Percentiles rank a stretch among this genome's conserved stretches.
phyloP scores from a whole-genome alignment of 2,797 vertebrate genomes.

The Xerus rutilus region DNA sequence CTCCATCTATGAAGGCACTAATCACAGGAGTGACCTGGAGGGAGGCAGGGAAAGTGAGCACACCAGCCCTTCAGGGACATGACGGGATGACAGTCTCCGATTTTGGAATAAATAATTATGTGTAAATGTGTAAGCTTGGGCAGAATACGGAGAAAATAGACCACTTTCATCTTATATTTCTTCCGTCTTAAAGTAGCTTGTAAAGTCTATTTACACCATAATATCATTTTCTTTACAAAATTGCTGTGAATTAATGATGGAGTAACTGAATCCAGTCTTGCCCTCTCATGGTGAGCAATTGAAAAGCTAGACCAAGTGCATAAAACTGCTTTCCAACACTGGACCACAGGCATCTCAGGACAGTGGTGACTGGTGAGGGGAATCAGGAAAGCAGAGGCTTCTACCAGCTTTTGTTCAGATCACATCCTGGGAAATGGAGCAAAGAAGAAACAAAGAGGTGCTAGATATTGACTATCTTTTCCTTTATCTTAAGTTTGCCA shows the following conservation, averaged over 20 bases:
- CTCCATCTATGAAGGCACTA: too few relatives aligned
- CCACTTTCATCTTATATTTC: not conserved
- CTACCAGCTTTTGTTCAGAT: too few relatives aligned
- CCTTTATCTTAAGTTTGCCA: too few relatives aligned
- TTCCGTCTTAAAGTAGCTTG: not conserved
- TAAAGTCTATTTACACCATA: not conserved
- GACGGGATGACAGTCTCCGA: too few relatives aligned
- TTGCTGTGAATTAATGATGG: not conserved
- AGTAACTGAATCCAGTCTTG: not conserved
- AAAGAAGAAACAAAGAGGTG: not conserved
- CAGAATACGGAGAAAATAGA: not conserved
- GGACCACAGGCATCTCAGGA: not conserved
- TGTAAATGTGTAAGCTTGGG: not conserved
- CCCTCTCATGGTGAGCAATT: not conserved
- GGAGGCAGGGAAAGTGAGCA: too few relatives aligned
- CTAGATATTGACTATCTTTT: not conserved
- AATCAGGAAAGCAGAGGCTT: too few relatives aligned
- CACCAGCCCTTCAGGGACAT: too few relatives aligned
- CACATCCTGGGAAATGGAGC: not conserved
- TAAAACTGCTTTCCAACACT: not conserved
- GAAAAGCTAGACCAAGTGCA: not conserved
- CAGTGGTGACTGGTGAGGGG: not conserved
- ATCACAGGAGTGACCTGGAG: too few relatives aligned
- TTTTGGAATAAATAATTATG: too few relatives aligned
- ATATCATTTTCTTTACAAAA: not conserved